Evolutionary conservation across 2,888 invertebrate genomes (phyloP).

Genomic region (Leptopilina syphax): DNA sequence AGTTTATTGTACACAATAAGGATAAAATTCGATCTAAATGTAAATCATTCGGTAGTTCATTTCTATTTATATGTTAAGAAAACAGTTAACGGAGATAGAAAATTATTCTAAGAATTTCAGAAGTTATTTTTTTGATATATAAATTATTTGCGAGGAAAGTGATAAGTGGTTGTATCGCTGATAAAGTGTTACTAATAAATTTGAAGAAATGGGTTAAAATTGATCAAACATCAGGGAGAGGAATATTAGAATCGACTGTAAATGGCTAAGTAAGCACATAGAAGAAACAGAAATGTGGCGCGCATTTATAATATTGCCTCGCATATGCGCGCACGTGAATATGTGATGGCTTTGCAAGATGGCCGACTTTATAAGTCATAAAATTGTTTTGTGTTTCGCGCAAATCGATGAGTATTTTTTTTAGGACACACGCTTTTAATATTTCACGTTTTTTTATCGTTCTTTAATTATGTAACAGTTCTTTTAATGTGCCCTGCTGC

Average conservation of each 20-base stretch:
- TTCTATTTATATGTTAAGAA: too few relatives aligned
- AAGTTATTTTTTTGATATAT: too few relatives aligned
- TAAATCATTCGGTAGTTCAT: too few relatives aligned
- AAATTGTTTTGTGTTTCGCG: slow-evolving; percentile 67
- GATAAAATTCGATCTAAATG: too few relatives aligned
- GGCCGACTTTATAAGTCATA: slow-evolving; percentile 74
- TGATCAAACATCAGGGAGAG: not conserved
- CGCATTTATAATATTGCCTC: slow-evolving; percentile 46
- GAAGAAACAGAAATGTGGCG: slow-evolving; percentile 69
- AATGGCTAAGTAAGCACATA: slow-evolving; percentile 37
- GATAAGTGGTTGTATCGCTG: not conserved
- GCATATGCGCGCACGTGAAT: slow-evolving; percentile 35
- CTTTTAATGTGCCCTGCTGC: too few relatives aligned
- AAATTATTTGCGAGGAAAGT: not conserved
- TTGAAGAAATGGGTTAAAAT: not conserved
- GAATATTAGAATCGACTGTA: slow-evolving; percentile 47
- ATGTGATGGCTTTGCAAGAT: slow-evolving; percentile 74
- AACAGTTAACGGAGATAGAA: too few relatives aligned
- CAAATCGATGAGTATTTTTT: slow-evolving; percentile 67
- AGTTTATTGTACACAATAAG: too few relatives aligned
- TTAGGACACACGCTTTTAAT: slow-evolving; percentile 57
- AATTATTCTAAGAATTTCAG: too few relatives aligned
- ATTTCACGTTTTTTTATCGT: not conserved
- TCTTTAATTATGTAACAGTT: too few relatives aligned
- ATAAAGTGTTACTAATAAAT: not conserved